These are phyloP conservation scores for Salticus scenicus DNA, from an alignment of 2,888 invertebrate species.

Conservation along the genomic window DNA sequence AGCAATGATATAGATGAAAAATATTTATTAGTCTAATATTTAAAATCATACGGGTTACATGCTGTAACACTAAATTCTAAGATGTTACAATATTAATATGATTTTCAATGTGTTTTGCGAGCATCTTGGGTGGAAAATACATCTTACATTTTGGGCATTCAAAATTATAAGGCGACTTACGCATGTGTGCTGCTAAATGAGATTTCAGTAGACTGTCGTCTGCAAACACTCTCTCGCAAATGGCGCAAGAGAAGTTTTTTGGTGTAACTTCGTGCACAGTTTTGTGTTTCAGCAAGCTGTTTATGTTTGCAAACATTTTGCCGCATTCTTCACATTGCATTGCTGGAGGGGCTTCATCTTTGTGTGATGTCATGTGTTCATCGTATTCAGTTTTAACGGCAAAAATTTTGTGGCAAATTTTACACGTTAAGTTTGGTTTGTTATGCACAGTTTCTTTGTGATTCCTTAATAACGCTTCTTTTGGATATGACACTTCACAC, in stretches of 20 bases:
- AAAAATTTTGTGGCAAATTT: not conserved
- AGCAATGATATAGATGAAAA: too few species aligned
- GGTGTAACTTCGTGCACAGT: not conserved
- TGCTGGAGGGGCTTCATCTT: not conserved
- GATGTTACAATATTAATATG: not conserved
- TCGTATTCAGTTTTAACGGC: not conserved
- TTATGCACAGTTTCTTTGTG: not conserved
- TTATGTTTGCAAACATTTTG: not conserved
- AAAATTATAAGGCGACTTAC: not conserved
- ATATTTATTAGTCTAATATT: too few species aligned
- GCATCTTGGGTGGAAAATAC: not conserved
- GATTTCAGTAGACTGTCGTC: not conserved
- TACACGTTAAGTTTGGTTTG: not conserved
- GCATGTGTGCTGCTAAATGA: not conserved
- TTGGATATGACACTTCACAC: not conserved
- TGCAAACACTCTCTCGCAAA: not conserved
- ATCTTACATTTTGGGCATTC: not conserved
- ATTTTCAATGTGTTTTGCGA: not conserved
- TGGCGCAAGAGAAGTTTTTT: not conserved
- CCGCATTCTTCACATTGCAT: not conserved
- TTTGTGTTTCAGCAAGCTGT: not conserved
- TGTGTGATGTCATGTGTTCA: not conserved
- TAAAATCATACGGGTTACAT: too few species aligned
- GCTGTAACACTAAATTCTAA: too few species aligned
- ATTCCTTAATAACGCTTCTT: not conserved